These are phyloP conservation scores for Harpalus rubripes DNA, from an alignment of 2,888 invertebrate species.

Conservation along the genomic window DNA sequence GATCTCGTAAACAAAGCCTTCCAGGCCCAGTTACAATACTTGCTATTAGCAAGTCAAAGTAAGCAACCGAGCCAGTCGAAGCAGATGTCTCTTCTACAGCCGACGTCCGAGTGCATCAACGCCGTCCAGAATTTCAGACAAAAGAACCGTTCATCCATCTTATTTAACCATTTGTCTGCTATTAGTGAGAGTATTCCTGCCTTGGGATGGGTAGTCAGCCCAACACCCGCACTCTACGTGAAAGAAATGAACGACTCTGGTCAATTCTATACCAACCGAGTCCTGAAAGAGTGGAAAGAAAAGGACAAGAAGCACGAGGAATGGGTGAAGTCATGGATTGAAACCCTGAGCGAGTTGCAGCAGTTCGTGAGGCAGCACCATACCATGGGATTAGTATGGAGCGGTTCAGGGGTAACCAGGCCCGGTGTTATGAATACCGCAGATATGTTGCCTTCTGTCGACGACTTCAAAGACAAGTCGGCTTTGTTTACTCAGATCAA, in stretches of 20 bases:
- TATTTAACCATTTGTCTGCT: conserved; percentile 97
- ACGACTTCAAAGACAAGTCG: conserved; percentile 84
- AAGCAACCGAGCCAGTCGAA: conserved; percentile 87
- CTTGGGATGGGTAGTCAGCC: conserved; percentile 96
- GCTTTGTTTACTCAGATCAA: conserved; percentile 97
- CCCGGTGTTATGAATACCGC: conserved; percentile 79
- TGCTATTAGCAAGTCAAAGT: conserved; percentile 89
- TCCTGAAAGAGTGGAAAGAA: conserved; percentile 98
- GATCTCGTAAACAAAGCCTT: conserved; percentile 90
- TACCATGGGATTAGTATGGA: conserved; percentile 98
- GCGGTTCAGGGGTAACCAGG: conserved; percentile 79
- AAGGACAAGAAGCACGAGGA: conserved; percentile 95
- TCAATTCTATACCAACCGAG: conserved; percentile 98
- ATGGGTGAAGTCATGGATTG: conserved; percentile 97
- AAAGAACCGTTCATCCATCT: conserved; percentile 90
- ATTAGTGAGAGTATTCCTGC: conserved; percentile 98
- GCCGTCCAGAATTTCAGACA: conserved; percentile 93
- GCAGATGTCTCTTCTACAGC: conserved; percentile 86
- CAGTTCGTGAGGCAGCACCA: conserved; percentile 95
- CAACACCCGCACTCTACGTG: conserved; percentile 96
- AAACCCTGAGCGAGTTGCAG: conserved; percentile 91
- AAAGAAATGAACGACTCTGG: conserved; percentile 99
- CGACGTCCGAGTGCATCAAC: conserved; percentile 91
- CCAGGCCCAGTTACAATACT: conserved; percentile 89
- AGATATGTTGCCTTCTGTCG: conserved; percentile 77